A percentile compares a stretch with the other conserved stretches of the same genome.
Conservation (phyloP, 2,797 vertebrate genomes). For the Bryconaethiops microstoma region DNA sequence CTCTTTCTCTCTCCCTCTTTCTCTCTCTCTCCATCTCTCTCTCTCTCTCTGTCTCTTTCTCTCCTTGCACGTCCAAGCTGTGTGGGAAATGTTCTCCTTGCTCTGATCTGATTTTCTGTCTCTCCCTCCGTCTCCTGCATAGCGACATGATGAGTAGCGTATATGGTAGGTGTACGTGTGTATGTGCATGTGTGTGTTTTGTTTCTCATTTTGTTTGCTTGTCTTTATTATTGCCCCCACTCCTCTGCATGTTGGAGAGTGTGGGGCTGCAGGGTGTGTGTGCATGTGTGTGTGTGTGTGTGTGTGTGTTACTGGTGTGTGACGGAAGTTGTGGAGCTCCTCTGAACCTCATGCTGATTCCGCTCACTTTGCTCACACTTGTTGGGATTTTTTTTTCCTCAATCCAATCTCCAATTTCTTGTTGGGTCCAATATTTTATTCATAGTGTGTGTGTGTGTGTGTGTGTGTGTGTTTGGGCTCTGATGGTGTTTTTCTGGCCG, state of each 20-base stretch:
- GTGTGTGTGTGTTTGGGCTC: slow-evolving; percentile 42
- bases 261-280: not conserved
- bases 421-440: slow-evolving; percentile 55
- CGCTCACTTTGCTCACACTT: slow-evolving; percentile 48
- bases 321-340: not conserved
- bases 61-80: not conserved
- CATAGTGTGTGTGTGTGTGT: slow-evolving; percentile 41
- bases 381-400: slow-evolving; percentile 57
- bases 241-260: not conserved
- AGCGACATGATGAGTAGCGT: slow-evolving; percentile 99
- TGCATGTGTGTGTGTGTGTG: not conserved
- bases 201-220: slow-evolving; percentile 73
- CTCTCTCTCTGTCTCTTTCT: not conserved
- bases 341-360: not conserved
- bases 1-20: not conserved
- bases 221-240: slow-evolving; percentile 26
- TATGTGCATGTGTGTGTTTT: slow-evolving; percentile 44
- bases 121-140: slow-evolving; percentile 74
- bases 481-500: slow-evolving; percentile 57
- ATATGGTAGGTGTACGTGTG: slow-evolving; percentile 89
- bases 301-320: not conserved
- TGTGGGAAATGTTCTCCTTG: slow-evolving; percentile 65
- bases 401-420: slow-evolving; percentile 41
- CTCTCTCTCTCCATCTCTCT: not conserved
- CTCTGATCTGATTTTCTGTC: slow-evolving; percentile 65